These are phyloP conservation scores for Tethea ocularis DNA, from an alignment of 2,888 invertebrate genomes.

Conservation along the genomic window DNA sequence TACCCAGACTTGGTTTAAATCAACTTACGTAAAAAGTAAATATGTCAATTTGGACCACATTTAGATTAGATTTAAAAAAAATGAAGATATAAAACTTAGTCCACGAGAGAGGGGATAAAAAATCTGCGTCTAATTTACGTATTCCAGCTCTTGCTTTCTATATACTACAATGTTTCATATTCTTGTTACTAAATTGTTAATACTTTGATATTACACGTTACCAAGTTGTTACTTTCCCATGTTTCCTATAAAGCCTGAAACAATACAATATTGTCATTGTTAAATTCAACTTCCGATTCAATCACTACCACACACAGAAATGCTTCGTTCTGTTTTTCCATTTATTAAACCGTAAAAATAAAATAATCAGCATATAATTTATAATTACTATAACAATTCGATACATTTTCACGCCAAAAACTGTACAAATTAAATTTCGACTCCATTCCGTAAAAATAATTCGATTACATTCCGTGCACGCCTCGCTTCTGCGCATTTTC, in stretches of 20 bases:
- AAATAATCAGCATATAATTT: neutral
- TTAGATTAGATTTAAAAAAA: too few relatives aligned
- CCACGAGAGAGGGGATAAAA: too few relatives aligned
- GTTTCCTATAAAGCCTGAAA: neutral
- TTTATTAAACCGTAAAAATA: neutral
- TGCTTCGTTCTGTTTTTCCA: neutral
- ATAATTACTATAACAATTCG: slow-evolving; percentile 4
- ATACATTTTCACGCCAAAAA: slow-evolving; percentile 11
- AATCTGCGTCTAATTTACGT: too few relatives aligned
- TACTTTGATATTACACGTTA: too few relatives aligned
- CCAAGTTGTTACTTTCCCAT: neutral
- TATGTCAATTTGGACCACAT: too few relatives aligned
- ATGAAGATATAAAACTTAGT: too few relatives aligned
- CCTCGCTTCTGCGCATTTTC: slow-evolving; percentile 27
- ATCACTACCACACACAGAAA: too few relatives aligned
- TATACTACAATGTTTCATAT: too few relatives aligned
- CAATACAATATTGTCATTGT: neutral
- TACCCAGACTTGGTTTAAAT: too few relatives aligned
- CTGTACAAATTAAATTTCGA: slow-evolving; percentile 16
- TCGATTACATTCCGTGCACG: slow-evolving; percentile 26
- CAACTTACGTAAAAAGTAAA: too few relatives aligned
- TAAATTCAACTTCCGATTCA: neutral
- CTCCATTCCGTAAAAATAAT: slow-evolving; percentile 6
- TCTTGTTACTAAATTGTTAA: too few relatives aligned
- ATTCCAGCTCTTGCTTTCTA: too few relatives aligned